Conservation (phyloP, 2,888 invertebrate genomes). For the Augiades crinisus region DNA sequence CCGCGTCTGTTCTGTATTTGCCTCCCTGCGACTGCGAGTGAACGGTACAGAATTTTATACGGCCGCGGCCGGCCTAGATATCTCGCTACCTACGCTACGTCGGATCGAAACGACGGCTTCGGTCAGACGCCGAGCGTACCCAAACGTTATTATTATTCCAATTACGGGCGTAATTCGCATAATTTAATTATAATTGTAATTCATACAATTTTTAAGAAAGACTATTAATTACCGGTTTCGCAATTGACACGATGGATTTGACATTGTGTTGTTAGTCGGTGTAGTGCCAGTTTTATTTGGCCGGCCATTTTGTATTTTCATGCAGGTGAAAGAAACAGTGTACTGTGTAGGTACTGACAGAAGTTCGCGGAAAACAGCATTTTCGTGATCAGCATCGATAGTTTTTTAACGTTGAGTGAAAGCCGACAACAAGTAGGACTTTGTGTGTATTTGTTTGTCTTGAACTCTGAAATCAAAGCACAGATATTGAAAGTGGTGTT, state of each 20-base stretch:
- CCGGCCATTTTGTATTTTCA: constrained; percentile 75
- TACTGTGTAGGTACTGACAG: constrained; percentile 48
- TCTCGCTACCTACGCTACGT: constrained; percentile 31
- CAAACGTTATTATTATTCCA: constrained; percentile 37
- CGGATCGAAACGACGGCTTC: constrained; percentile 35
- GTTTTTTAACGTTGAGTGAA: constrained; percentile 27
- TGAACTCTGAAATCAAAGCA: background rate
- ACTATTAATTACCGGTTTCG: constrained; percentile 16
- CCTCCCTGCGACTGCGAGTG: constrained; percentile 54
- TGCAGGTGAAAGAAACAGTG: constrained; percentile 38
- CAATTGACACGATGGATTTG: constrained; percentile 38
- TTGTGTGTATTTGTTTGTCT: constrained; percentile 10
- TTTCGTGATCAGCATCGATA: constrained; percentile 40
- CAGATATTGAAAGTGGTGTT: background rate
- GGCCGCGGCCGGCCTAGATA: constrained; percentile 43
- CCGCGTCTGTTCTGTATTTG: constrained; percentile 47
- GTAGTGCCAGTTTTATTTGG: constrained; percentile 42
- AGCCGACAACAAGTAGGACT: constrained; percentile 27
- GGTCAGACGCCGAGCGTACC: constrained; percentile 29
- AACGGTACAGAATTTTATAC: constrained; percentile 57
- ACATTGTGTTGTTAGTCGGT: constrained; percentile 29
- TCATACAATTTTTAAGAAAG: constrained; percentile 20
- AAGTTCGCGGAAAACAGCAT: constrained; percentile 56
- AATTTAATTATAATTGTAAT: constrained; percentile 44
- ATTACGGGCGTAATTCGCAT: constrained; percentile 49